Percentiles rank a stretch among this genome's conserved stretches.
phyloP scores from a whole-genome alignment of 2,888 invertebrate species.

The Craniophora ligustri region DNA sequence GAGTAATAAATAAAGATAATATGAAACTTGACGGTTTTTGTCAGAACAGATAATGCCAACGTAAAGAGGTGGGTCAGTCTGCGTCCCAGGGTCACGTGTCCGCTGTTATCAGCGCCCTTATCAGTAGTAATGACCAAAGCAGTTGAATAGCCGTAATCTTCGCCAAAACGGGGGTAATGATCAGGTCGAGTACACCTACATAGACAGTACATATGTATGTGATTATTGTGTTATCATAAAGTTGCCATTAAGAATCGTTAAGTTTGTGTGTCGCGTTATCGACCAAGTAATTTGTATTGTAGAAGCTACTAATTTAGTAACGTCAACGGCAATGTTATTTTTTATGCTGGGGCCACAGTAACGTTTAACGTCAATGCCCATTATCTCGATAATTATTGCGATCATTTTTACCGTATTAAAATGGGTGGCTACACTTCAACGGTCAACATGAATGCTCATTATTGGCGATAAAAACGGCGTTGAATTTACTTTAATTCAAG shows the following conservation, averaged over 20 bases:
- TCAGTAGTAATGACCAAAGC: slow-evolving; percentile 29
- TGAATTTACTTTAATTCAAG: no score
- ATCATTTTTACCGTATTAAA: no score
- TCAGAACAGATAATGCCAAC: background rate
- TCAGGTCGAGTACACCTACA: background rate
- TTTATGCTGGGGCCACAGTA: background rate
- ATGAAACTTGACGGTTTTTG: no score
- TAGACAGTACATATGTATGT: background rate
- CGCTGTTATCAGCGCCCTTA: slow-evolving; percentile 10
- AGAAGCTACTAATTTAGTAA: background rate
- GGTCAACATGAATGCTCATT: no score
- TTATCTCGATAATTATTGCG: no score
- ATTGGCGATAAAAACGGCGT: no score
- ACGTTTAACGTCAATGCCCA: no score
- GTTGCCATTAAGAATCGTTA: slow-evolving; percentile 20
- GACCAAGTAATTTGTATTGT: background rate
- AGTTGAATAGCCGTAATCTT: slow-evolving; percentile 4
- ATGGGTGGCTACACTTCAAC: no score
- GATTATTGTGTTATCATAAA: slow-evolving; percentile 15
- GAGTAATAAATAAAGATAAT: no score
- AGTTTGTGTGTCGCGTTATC: slow-evolving; percentile 22
- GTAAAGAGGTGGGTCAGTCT: background rate
- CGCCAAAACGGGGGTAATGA: slow-evolving; percentile 40
- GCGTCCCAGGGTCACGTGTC: slow-evolving; percentile 8
- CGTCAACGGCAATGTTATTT: no score